Percentiles rank a stretch among this genome's conserved stretches.
phyloP scores from a whole-genome alignment of 2,888 invertebrate genomes.

The Dasypolia templi region DNA sequence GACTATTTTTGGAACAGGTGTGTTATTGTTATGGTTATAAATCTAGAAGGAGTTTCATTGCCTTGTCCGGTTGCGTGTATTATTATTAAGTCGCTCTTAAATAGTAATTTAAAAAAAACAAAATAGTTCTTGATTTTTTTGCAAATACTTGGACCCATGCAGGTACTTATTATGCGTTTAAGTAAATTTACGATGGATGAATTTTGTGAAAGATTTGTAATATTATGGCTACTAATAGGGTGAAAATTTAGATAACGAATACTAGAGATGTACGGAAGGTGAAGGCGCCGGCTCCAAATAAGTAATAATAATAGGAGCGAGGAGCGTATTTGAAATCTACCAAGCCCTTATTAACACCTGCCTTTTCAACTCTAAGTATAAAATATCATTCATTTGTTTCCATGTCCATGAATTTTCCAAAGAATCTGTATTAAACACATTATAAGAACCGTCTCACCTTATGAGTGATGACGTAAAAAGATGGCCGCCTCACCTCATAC shows the following conservation, averaged over 20 bases:
- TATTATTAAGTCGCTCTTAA: too few relatives aligned
- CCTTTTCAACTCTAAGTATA: background rate
- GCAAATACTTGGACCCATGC: background rate
- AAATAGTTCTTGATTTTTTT: background rate
- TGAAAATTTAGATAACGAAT: background rate
- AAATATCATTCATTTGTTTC: background rate
- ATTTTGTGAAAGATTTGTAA: background rate
- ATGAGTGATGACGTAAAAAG: slow-evolving; percentile 44
- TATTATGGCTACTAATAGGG: background rate
- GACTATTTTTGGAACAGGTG: background rate
- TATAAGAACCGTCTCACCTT: slow-evolving; percentile 37
- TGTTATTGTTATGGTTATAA: background rate
- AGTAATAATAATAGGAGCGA: too few relatives aligned
- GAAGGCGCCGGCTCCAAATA: background rate
- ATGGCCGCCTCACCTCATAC: slow-evolving; percentile 59
- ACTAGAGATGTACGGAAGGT: background rate
- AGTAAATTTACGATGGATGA: background rate
- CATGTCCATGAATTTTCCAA: background rate
- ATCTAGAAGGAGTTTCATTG: background rate
- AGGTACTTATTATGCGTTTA: background rate
- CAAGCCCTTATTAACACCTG: background rate
- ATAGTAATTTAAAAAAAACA: background rate
- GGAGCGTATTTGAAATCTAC: background rate
- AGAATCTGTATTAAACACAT: background rate
- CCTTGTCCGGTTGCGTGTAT: background rate